phyloP scores from a whole-genome alignment of 2,797 vertebrate species.

The Chloroceryle amazona region DNA sequence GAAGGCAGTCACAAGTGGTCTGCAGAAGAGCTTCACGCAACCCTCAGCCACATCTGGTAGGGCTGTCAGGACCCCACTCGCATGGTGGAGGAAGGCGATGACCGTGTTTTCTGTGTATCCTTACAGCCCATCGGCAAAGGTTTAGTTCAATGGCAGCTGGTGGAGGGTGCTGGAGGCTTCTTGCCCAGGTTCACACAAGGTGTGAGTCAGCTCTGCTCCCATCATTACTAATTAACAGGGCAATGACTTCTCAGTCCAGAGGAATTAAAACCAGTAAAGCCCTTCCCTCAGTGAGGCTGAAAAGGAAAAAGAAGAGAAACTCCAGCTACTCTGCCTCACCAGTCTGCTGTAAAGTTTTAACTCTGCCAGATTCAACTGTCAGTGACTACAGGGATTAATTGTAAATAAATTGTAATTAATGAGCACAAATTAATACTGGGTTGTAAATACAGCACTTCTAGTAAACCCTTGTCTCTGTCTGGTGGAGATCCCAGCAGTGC shows the following conservation, averaged over 20 bases:
- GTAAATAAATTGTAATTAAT: not conserved
- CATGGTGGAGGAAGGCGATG: accelerated
- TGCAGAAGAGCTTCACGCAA: not conserved
- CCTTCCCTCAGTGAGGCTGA: not conserved
- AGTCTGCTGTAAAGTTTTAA: not conserved
- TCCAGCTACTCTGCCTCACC: not conserved
- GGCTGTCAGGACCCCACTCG: not conserved
- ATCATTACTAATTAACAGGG: not conserved
- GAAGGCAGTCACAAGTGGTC: accelerated
- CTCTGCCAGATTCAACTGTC: not conserved
- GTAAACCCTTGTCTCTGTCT: not conserved
- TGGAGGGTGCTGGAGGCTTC: not conserved
- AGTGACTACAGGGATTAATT: not conserved
- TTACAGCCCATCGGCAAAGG: accelerated
- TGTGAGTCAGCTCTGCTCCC: not conserved
- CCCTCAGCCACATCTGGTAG: not conserved
- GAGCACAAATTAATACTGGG: not conserved
- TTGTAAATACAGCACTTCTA: not conserved
- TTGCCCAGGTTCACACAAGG: accelerated
- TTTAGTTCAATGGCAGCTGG: not conserved
- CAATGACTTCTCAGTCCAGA: not conserved
- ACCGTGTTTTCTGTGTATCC: accelerated
- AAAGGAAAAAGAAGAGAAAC: not conserved
- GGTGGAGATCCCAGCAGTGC: not conserved
- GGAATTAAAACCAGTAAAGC: not conserved